phyloP scores from a whole-genome alignment of 2,797 vertebrate genomes.

The Onychomys arenicola region DNA sequence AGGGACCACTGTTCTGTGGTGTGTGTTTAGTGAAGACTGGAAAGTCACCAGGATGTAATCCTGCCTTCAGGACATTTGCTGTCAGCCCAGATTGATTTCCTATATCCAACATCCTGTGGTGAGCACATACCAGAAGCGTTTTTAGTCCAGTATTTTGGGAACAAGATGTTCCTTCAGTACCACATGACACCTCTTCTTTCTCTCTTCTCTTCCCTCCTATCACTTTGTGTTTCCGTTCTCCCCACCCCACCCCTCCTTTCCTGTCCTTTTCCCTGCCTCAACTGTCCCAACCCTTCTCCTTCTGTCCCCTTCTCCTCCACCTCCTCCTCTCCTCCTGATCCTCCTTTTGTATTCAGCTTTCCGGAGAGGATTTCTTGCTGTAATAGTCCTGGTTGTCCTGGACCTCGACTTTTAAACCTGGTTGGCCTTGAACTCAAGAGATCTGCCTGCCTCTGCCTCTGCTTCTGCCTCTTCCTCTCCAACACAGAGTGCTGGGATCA shows the following conservation, averaged over 20 bases:
- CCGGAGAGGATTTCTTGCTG: neutral
- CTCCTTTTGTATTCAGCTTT: no score
- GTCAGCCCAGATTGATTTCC: no score
- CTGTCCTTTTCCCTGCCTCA: neutral
- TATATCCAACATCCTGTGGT: neutral
- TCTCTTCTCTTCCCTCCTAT: neutral
- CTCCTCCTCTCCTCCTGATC: no score
- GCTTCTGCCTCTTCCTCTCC: neutral
- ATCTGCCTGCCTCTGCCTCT: no score
- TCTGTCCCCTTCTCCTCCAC: no score
- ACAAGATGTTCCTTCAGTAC: neutral
- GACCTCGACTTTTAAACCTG: neutral
- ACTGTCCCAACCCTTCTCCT: no score
- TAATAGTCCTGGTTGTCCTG: no score
- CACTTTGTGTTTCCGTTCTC: no score
- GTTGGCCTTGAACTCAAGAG: no score
- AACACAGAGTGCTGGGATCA: neutral
- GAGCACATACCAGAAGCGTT: neutral
- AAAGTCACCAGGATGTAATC: neutral
- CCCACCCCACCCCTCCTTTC: neutral
- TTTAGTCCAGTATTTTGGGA: neutral
- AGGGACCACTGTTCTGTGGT: neutral
- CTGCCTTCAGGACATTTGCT: neutral
- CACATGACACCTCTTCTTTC: neutral
- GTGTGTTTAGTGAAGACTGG: neutral